Evolutionary conservation across 2,888 invertebrate genomes (phyloP), one percentile per base, ranked within the genome.

Genomic region (Drosophila macrospina): DNA sequence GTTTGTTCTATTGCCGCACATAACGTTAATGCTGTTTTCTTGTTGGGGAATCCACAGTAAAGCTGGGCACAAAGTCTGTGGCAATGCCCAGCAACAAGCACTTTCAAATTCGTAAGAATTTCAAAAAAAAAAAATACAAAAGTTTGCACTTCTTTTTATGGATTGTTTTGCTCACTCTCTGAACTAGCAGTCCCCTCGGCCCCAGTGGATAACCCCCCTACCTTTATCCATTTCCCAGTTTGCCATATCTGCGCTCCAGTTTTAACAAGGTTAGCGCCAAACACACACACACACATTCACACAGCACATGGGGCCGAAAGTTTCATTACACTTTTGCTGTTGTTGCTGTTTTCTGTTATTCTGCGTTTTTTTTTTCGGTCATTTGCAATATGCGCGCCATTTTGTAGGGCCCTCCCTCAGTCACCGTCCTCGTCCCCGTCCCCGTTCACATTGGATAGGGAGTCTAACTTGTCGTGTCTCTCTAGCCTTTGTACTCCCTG

Each of bases 331-430:
- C n/a, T 70, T 84, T 67, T 70, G 65, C 62, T 66, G 64, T 69
- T 81, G 74, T 71, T 64, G 63, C 48, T 70, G 39, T 48, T 69
- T 52, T 69, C 48, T 50, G 24, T 39, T 47, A 36, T 70, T 70
- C 3, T 3, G n/a, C n/a, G n/a, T 3, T 20, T 20, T 20, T 3
- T 20, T 70, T 87, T 87, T 81, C 69, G 86, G 86, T 83, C 86
- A 83, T 86, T 88, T 82, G 82, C 88, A 87, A 74, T 81, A 84
- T 84, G 74, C 68, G 67, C 81, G 67, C 69, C 78, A 69, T 86
- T 80, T 82, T 68, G 61, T 51, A 32, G 45, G 8, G 50, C 28
- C 30, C 37, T 45, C 26, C 20, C 52, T 36, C 54, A n/a, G n/a
- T n/a, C n/a, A n/a, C n/a, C n/a, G 36, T 10, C n/a, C 32, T 15